These are phyloP conservation scores for Schizotus pectinicornis DNA, from an alignment of 2,888 invertebrate genomes.

Conservation along the genomic window DNA sequence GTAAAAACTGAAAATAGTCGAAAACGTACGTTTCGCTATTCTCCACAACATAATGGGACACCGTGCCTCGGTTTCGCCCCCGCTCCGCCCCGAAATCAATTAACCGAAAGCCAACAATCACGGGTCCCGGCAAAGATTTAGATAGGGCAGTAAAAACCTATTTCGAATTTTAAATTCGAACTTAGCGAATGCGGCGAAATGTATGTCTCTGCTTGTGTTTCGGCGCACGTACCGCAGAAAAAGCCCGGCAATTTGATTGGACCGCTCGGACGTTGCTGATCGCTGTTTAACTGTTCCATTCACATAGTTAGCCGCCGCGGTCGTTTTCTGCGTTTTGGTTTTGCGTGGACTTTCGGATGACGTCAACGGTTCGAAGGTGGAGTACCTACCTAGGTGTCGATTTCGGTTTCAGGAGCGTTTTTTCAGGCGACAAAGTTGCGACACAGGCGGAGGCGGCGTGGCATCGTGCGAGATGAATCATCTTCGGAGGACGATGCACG, in stretches of 20 bases:
- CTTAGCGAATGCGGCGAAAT: constrained; percentile 30
- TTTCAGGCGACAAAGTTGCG: no score
- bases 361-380: no score
- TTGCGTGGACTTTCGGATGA: no score
- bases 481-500: constrained; percentile 19
- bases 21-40: no score
- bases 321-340: no score
- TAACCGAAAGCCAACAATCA: constrained; percentile 33
- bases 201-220: constrained; percentile 38
- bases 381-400: no score
- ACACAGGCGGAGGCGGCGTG: no score
- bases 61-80: not conserved
- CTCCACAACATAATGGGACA: no score
- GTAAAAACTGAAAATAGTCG: not conserved
- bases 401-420: no score
- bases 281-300: constrained; percentile 50
- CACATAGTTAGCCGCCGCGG: constrained; percentile 12
- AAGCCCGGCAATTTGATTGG: constrained; percentile 50
- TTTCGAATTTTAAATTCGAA: constrained; percentile 37
- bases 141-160: constrained; percentile 30
- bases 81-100: constrained; percentile 27
- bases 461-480: not conserved
- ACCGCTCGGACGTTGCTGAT: constrained; percentile 47
- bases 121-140: constrained; percentile 31
- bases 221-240: constrained; percentile 45